A percentile compares a stretch with the other conserved stretches of the same genome.
Evolutionary conservation across 2,113 vertebrate species (phyloP).

Genomic region (Phylloscopus trochiloides): DNA sequence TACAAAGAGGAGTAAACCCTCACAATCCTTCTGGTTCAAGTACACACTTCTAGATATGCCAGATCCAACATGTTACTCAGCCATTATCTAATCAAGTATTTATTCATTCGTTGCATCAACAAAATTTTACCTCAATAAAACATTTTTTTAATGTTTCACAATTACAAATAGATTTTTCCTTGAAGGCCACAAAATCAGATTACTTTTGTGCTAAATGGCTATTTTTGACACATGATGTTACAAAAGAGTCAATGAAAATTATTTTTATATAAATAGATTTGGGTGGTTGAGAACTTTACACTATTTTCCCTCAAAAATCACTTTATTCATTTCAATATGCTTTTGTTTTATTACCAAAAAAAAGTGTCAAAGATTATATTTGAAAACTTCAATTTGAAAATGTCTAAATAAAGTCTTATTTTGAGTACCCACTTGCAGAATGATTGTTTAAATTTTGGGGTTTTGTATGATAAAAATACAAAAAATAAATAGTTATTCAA

Average conservation of each 20-base stretch:
- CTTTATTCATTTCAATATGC: not conserved
- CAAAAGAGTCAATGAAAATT: not conserved
- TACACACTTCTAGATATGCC: not conserved
- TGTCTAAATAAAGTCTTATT: not conserved
- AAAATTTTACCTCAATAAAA: not conserved
- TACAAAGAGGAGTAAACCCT: not conserved
- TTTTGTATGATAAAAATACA: not conserved
- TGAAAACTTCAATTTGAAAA: not conserved
- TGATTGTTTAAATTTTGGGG: not conserved
- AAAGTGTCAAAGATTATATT: not conserved
- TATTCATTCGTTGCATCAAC: not conserved
- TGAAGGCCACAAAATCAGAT: not conserved
- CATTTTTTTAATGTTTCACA: not conserved
- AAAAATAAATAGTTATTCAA: not conserved
- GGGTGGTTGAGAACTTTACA: accelerated
- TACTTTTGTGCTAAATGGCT: not conserved
- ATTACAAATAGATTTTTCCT: not conserved
- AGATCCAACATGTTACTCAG: not conserved
- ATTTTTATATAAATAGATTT: not conserved
- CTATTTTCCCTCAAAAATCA: not conserved
- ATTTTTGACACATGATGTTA: not conserved
- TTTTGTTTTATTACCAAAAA: not conserved
- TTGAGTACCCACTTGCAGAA: not conserved
- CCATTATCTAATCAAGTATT: not conserved
- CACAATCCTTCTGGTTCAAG: not conserved